Evolutionary conservation across 2,888 invertebrate species (phyloP), one percentile per base, ranked within the genome.

Genomic region (Neelides folsomi): DNA sequence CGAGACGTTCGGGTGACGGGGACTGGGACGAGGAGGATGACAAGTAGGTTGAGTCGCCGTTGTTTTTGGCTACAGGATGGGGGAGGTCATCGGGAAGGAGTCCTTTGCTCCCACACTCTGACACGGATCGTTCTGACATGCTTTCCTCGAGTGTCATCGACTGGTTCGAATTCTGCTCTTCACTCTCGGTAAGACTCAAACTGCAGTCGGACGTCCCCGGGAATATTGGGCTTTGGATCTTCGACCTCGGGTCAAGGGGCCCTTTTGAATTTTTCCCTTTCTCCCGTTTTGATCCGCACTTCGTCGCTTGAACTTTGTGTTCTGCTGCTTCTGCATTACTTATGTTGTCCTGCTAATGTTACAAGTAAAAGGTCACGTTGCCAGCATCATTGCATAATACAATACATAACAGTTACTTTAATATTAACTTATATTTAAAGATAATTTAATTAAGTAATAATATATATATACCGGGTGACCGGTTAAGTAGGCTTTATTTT

Each of bases 271-370:
- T 13, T 42, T 15, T 46, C 41, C 48, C 51, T 47, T 50, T 20
- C 47, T 49, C 51, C 45, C 19, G 40, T 45, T 53, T 53, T 2
- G 43, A 4, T 13, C 27, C 34, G 20, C 54, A 53, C 45, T 60
- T 63, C 9, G 59, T 55, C 2, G 65, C 67, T 59, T 73, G 73
- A 60, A 73, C 80, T 67, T 86, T 86, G 68, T 85, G 79, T 67
- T 87, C 89, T 1, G 87, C 85, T 2, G 85, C 86, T 70, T 90
- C 89, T 15, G 87, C 83, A 69, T 86, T 88, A 55, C 83, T 80
- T 51, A 90, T 82, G 73, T 89, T 89, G 72, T 92, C 92, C 70
- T 89, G 89, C 71, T 27, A 27, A 7, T 27, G 7, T 27, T 27
- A 27, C 27, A 27, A 27, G 27, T 27, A 27, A 27, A 27, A 27